These are phyloP conservation scores for Imbricaverruca yamaguchii DNA, from an alignment of 2,888 invertebrate species.

Conservation along the genomic window DNA sequence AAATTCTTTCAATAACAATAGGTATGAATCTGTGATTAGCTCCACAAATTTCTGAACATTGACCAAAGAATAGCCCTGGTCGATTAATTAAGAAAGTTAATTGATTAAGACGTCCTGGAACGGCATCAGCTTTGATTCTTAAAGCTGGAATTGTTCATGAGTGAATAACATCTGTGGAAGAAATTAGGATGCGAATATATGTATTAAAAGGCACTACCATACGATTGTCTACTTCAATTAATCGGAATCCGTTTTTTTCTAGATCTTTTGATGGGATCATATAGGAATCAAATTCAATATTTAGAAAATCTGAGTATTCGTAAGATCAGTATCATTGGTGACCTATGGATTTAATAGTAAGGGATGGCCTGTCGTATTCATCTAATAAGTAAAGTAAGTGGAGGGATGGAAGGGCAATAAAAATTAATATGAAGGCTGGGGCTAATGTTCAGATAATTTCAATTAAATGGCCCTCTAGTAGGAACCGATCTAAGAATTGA, in stretches of 20 bases:
- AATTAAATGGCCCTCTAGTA: slow-evolving; percentile 34
- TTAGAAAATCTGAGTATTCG: slow-evolving; percentile 33
- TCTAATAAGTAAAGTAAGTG: slow-evolving; percentile 32
- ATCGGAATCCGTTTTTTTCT: slow-evolving; percentile 26
- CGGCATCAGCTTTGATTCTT: slow-evolving; percentile 43
- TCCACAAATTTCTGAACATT: slow-evolving; percentile 76
- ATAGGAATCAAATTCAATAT: slow-evolving; percentile 34
- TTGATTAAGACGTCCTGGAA: slow-evolving; percentile 45
- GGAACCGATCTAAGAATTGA: slow-evolving; percentile 23
- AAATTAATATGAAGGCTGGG: slow-evolving; percentile 31
- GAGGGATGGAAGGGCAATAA: slow-evolving; percentile 34
- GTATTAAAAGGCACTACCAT: slow-evolving; percentile 30
- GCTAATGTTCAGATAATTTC: slow-evolving; percentile 33
- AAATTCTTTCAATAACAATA: slow-evolving; percentile 56
- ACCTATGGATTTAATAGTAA: slow-evolving; percentile 27
- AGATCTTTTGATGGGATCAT: slow-evolving; percentile 29
- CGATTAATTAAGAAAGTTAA: slow-evolving; percentile 53
- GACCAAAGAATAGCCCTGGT: slow-evolving; percentile 60
- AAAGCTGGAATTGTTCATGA: slow-evolving; percentile 41
- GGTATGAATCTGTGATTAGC: slow-evolving; percentile 73
- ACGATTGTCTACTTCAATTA: slow-evolving; percentile 33
- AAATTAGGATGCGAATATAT: slow-evolving; percentile 34
- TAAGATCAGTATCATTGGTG: slow-evolving; percentile 35
- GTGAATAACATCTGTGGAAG: slow-evolving; percentile 43
- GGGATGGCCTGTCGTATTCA: slow-evolving; percentile 27